Evolutionary conservation across 35 echinoderm and acorn worm genomes (phyloP).

Genomic region (Eucidaris tribuloides): DNA sequence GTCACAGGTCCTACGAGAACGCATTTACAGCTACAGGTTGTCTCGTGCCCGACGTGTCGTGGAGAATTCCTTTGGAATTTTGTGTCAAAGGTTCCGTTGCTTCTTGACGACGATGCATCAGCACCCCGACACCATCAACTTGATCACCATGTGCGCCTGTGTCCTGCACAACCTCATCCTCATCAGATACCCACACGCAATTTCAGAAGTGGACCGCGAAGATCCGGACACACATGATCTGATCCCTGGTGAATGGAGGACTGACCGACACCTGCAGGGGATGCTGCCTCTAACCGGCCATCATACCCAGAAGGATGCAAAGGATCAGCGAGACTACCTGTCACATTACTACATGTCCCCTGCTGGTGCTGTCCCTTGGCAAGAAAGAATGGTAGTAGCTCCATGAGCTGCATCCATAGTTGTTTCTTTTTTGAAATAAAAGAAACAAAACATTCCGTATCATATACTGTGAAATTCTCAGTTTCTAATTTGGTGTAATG

Average conservation of each 20-base stretch:
- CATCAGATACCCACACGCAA: constrained; percentile 8
- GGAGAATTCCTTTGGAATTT: constrained; percentile 24
- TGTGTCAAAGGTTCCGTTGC: constrained; percentile 23
- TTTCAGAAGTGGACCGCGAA: constrained; percentile 4
- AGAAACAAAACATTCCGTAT: too few species aligned
- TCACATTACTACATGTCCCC: constrained; percentile 39
- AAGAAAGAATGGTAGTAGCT: constrained; percentile 9
- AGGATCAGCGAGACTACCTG: constrained; percentile 54
- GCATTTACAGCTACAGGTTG: constrained; percentile 36
- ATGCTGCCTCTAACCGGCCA: not conserved
- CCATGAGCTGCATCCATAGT: too few species aligned
- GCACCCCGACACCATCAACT: constrained; percentile 46
- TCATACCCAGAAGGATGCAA: constrained; percentile 27
- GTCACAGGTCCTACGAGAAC: constrained; percentile 22
- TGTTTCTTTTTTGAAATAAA: too few species aligned
- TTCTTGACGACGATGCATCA: constrained; percentile 44
- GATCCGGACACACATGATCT: constrained; percentile 13
- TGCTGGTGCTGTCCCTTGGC: constrained; percentile 50
- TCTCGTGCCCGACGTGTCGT: constrained; percentile 20
- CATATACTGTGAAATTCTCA: too few species aligned
- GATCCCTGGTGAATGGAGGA: constrained; percentile 11
- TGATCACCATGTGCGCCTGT: constrained; percentile 47
- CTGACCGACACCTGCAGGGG: not conserved
- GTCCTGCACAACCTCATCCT: constrained; percentile 55
- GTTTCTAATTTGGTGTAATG: too few species aligned